Percentiles rank a stretch among this genome's conserved stretches.
phyloP scores from a whole-genome alignment of 2,797 vertebrate species.

The Parambassis ranga region DNA sequence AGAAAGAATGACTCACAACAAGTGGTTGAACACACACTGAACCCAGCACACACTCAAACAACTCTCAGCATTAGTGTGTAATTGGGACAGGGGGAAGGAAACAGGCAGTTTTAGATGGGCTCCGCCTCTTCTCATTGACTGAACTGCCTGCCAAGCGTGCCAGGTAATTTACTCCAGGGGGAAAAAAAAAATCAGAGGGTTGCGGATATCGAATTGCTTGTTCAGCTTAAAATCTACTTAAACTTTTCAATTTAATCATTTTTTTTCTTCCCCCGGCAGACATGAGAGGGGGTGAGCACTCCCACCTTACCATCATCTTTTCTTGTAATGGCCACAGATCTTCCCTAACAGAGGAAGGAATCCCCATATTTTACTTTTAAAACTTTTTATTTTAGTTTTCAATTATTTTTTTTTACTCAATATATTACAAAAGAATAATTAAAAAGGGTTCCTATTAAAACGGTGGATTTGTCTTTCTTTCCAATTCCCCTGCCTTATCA shows the following conservation, averaged over 20 bases:
- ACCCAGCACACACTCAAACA: neutral
- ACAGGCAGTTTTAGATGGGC: neutral
- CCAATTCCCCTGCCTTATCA: neutral
- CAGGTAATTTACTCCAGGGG: slow-evolving; percentile 26
- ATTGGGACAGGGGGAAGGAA: neutral
- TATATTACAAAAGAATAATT: slow-evolving; percentile 4
- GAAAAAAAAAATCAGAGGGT: neutral
- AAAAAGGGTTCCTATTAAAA: neutral
- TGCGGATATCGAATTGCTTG: slow-evolving; percentile 28
- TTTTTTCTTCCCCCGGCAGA: neutral
- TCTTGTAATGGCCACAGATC: slow-evolving; percentile 12
- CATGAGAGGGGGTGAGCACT: slow-evolving; percentile 4
- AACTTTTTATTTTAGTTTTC: slow-evolving; percentile 31
- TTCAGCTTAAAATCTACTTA: slow-evolving; percentile 50
- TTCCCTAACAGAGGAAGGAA: neutral
- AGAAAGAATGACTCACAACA: neutral
- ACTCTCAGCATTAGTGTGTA: neutral
- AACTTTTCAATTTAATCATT: slow-evolving; percentile 55
- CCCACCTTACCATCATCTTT: slow-evolving; percentile 16
- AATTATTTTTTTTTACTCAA: slow-evolving; percentile 12
- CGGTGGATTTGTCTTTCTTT: slow-evolving; percentile 5
- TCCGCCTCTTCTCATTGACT: neutral
- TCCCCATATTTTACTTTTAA: slow-evolving; percentile 15
- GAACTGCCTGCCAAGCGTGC: slow-evolving; percentile 22
- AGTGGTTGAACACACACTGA: neutral